phyloP scores from a whole-genome alignment of 37 sponge, comb jelly and placozoan species.

The Aplysina aerophoba region DNA sequence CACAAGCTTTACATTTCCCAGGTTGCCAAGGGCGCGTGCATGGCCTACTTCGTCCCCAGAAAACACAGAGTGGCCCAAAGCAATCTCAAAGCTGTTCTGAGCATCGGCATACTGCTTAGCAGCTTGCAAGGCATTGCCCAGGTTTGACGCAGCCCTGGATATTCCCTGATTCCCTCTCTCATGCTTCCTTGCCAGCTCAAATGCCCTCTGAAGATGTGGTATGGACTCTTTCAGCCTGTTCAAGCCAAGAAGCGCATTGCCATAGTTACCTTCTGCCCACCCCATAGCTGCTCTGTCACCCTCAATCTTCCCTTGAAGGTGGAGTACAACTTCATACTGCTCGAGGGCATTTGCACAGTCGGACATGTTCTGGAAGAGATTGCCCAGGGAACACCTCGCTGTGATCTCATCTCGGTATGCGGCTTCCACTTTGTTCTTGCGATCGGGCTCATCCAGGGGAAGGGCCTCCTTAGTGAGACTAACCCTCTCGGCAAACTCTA shows the following conservation, averaged over 20 bases:
- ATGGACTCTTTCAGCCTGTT: conserved; percentile 57
- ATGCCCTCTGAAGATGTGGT: conserved; percentile 53
- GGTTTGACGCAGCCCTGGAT: conserved; percentile 67
- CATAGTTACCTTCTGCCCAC: conserved; percentile 83
- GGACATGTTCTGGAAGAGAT: conserved; percentile 62
- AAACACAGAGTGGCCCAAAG: conserved; percentile 70
- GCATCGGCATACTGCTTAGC: conserved; percentile 52
- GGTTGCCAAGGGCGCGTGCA: conserved; percentile 72
- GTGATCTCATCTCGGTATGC: conserved; percentile 33
- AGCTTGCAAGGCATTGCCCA: conserved; percentile 72
- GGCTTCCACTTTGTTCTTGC: background rate
- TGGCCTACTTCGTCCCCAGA: conserved; percentile 62
- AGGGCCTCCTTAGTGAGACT: background rate
- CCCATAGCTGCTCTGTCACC: conserved; percentile 51
- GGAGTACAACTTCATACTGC: conserved; percentile 50
- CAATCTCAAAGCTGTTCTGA: conserved; percentile 62
- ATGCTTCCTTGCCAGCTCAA: conserved; percentile 47
- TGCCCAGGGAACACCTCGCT: conserved; percentile 64
- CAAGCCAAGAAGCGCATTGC: conserved; percentile 73
- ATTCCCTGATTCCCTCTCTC: conserved; percentile 58
- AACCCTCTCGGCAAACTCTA: background rate
- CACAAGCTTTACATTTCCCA: conserved; percentile 72
- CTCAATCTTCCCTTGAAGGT: conserved; percentile 32
- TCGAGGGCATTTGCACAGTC: conserved; percentile 50
- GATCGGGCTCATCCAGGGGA: background rate